Conservation (phyloP, 2,113 vertebrate genomes). For the Chloropsis cyanopogon region DNA sequence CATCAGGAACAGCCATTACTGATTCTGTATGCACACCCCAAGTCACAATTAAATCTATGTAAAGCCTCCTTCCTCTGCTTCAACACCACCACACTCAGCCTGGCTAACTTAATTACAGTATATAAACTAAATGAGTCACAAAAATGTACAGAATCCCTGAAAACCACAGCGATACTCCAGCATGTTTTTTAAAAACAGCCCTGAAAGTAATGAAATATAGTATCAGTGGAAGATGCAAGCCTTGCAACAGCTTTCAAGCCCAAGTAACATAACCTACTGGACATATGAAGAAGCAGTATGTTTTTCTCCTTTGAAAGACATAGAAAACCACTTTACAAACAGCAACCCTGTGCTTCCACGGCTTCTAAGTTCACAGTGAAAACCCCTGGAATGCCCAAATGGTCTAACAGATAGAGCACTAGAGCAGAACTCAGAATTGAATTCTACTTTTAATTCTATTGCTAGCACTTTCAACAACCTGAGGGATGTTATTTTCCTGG, state of each 20-base stretch:
- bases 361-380: neutral
- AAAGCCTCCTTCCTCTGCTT: neutral
- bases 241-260: neutral
- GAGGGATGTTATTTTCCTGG: neutral
- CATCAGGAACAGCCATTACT: neutral
- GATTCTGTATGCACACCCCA: neutral
- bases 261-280: neutral
- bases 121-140: neutral
- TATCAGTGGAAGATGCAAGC: neutral
- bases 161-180: neutral
- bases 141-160: neutral
- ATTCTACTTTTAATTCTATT: neutral
- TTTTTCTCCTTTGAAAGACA: neutral
- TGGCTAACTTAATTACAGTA: neutral
- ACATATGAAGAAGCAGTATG: neutral
- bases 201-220: neutral
- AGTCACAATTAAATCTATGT: neutral
- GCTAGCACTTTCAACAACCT: neutral
- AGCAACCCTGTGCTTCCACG: neutral
- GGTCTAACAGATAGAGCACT: neutral
- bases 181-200: neutral
- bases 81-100: neutral
- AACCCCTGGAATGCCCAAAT: neutral
- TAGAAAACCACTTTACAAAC: neutral
- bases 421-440: neutral